Evolutionary conservation across 2,888 invertebrate genomes (phyloP).

Genomic region (Xanthorhoe designata): DNA sequence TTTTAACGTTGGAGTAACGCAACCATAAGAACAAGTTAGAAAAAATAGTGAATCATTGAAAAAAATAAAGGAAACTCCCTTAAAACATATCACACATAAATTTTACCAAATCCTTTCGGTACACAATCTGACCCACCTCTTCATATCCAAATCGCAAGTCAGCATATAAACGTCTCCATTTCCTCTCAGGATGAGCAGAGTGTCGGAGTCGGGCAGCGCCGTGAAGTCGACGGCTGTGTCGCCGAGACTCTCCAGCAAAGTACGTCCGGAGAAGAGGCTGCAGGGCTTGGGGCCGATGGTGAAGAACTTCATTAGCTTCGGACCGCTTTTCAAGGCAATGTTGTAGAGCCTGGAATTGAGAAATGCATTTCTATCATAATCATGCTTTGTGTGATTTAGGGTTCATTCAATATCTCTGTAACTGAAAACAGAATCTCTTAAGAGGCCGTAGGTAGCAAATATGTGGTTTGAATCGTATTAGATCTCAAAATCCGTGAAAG

Average conservation of each 20-base stretch:
- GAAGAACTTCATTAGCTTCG: conserved; percentile 69
- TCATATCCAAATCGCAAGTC: conserved; percentile 65
- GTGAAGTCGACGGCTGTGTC: conserved; percentile 96
- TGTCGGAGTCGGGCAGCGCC: conserved; percentile 62
- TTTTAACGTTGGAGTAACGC: no score
- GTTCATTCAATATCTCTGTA: no score
- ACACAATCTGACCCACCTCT: conserved; percentile 52
- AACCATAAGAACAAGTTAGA: no score
- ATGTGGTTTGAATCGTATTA: no score
- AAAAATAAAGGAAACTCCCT: no score
- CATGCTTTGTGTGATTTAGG: no score
- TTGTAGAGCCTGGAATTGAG: conserved; percentile 77
- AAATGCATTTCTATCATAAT: no score
- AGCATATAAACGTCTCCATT: conserved; percentile 92
- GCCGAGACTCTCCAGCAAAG: conserved; percentile 87
- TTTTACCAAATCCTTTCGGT: not conserved
- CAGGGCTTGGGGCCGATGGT: conserved; percentile 74
- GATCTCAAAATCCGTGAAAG: no score
- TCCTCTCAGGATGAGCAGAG: conserved; percentile 91
- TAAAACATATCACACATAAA: no score
- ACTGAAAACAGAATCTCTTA: no score
- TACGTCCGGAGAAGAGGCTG: conserved; percentile 75
- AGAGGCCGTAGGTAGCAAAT: no score
- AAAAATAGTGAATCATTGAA: no score
- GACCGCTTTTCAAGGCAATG: conserved; percentile 70